phyloP scores from a whole-genome alignment of 2,113 vertebrate genomes.

The Tringa solitaria region DNA sequence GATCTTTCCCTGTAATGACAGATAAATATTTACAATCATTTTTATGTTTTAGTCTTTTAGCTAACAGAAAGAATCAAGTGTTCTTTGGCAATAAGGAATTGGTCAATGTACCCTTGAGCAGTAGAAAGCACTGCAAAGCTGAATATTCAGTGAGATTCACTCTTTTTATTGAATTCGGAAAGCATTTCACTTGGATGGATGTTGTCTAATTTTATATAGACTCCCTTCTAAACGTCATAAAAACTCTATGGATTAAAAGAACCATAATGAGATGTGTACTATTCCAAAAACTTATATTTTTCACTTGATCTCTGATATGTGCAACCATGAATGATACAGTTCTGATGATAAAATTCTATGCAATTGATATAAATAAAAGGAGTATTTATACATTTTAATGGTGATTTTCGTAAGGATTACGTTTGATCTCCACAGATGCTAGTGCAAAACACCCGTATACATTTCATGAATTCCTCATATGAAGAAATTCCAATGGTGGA shows the following conservation, averaged over 20 bases:
- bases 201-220: background rate
- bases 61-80: background rate
- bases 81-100: background rate
- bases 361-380: background rate
- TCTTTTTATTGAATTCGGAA: background rate
- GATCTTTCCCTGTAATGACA: background rate
- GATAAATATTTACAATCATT: slow-evolving; percentile 6
- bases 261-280: background rate
- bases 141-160: background rate
- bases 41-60: background rate
- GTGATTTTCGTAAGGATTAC: background rate
- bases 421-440: background rate
- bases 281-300: background rate
- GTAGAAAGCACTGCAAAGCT: background rate
- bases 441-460: background rate
- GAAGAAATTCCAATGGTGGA: background rate
- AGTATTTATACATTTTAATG: background rate
- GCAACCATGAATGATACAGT: background rate
- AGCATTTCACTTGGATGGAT: background rate
- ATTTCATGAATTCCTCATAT: background rate
- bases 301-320: background rate
- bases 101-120: background rate
- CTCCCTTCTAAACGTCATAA: background rate
- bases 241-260: background rate
- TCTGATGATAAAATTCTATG: background rate